Percentiles rank a stretch among this genome's conserved stretches.
Evolutionary conservation across 2,888 invertebrate genomes (phyloP).

Genomic region (Tenodera sinensis): DNA sequence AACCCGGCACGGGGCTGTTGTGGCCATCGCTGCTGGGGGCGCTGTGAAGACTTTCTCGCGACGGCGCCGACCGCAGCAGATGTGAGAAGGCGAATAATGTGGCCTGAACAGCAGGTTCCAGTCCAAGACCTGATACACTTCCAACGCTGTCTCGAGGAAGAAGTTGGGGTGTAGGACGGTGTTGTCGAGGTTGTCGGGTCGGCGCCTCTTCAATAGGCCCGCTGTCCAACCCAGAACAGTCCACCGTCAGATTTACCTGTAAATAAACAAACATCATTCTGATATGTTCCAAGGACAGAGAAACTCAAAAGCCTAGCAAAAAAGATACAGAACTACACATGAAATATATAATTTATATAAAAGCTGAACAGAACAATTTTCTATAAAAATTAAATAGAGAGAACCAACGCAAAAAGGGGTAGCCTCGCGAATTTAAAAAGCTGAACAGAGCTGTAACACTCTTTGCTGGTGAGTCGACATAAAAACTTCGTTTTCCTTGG

Average conservation of each 20-base stretch:
- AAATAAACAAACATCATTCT: background rate
- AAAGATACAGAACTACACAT: too few species aligned
- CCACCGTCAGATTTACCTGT: constrained; percentile 44
- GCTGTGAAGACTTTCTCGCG: constrained; percentile 41
- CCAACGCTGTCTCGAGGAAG: constrained; percentile 36
- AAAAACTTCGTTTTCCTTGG: too few species aligned
- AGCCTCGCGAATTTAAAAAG: too few species aligned
- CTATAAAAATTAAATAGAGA: too few species aligned
- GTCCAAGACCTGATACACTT: constrained; percentile 38
- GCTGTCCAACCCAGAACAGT: constrained; percentile 37
- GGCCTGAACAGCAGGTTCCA: constrained; percentile 40
- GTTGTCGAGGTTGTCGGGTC: constrained; percentile 16
- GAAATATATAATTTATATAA: too few species aligned
- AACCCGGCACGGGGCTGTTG: constrained; percentile 34
- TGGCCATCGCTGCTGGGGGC: constrained; percentile 37
- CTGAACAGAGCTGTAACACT: too few species aligned
- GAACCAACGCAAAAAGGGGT: too few species aligned
- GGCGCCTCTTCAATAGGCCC: constrained; percentile 31
- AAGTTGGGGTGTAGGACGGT: constrained; percentile 28
- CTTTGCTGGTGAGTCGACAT: too few species aligned
- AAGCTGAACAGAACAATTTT: too few species aligned
- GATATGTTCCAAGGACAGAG: too few species aligned
- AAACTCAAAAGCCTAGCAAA: too few species aligned
- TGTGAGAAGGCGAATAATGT: constrained; percentile 39
- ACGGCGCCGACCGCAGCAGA: constrained; percentile 39